phyloP scores from a whole-genome alignment of 1,140 invertebrate species.

The Trinorchestia longiramus region DNA sequence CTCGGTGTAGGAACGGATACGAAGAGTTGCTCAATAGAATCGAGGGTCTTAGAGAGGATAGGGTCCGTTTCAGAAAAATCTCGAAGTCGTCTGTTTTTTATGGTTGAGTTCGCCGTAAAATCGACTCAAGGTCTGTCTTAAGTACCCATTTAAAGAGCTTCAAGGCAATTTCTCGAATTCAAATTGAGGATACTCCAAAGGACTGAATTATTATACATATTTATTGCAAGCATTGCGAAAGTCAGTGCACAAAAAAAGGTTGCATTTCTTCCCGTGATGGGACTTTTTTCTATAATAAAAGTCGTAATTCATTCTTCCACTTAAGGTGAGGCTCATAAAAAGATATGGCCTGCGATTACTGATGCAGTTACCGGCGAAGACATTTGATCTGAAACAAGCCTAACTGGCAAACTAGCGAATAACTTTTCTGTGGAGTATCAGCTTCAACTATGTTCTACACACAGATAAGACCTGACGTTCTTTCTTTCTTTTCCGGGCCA shows the following conservation, averaged over 20 bases:
- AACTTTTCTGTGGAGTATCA: neutral
- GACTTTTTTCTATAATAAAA: neutral
- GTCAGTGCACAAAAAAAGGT: neutral
- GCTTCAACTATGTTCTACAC: too few species aligned
- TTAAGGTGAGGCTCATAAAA: neutral
- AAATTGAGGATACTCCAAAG: neutral
- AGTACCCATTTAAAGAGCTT: neutral
- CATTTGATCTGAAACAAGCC: neutral
- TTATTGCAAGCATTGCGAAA: neutral
- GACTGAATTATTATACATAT: neutral
- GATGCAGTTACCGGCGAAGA: neutral
- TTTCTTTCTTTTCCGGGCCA: too few species aligned
- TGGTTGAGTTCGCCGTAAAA: neutral
- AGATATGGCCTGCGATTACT: neutral
- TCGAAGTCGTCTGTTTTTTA: constrained; percentile 8
- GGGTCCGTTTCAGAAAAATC: neutral
- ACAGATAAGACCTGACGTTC: too few species aligned
- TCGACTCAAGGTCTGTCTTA: neutral
- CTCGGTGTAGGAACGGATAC: neutral
- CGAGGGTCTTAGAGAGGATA: neutral
- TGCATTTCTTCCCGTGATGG: neutral
- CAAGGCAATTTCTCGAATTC: neutral
- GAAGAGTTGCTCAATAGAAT: neutral
- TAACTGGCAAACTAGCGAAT: neutral
- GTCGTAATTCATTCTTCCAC: neutral